Base-by-base conservation (phyloP, 2,888 invertebrate genomes). In the Heliconius aoede region DNA sequence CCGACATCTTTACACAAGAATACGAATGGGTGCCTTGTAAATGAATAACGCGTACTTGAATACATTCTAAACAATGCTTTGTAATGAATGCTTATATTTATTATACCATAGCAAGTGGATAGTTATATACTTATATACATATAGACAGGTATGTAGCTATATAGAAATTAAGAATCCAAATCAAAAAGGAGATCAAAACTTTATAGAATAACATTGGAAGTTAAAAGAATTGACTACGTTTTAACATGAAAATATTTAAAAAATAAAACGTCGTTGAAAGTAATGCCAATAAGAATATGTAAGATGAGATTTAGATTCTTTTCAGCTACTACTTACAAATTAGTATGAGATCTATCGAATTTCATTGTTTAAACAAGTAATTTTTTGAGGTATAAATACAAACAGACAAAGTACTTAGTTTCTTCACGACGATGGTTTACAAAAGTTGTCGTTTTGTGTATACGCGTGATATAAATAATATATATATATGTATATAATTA, bases 1-100 rank as follows among this genome's bases (percentile, higher is more conserved):
- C 64, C 85, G 61, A 71, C 79, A 83, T 68, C 69, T 84, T 86
- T 84, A 78, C 79, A 78, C 74, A 64, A 76, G n/a, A 69, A 62
- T 69, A 71, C 62, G 64, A 58, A 72, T 28, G 11, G 55, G 21
- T 55, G 64, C 32, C 64, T 55, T 71, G 24, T 64, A 58, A 71
- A 76, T 64, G 36, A 36, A 60, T 24, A 68, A 51, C 40, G 60
- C 32, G 26, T 60, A 51, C 51, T 69, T 51, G 30, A 51, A 46
- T 68, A 36, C 36, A 32, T 36, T 64, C 13, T n/a, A 32, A 65
- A 15, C 15, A 36, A 36, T 65, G n/a, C 8, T 64, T 13, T 36
- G 13, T 62, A n/a, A 64, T n/a, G 3, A 64, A 64, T 24, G 32
- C 36, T 36, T 64, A 15, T 64, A 18, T n/a, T 1, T 15, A 60